Evolutionary conservation across 2,888 invertebrate species (phyloP), one percentile per base, ranked within the genome.

Genomic region (Drosophila bunnanda): DNA sequence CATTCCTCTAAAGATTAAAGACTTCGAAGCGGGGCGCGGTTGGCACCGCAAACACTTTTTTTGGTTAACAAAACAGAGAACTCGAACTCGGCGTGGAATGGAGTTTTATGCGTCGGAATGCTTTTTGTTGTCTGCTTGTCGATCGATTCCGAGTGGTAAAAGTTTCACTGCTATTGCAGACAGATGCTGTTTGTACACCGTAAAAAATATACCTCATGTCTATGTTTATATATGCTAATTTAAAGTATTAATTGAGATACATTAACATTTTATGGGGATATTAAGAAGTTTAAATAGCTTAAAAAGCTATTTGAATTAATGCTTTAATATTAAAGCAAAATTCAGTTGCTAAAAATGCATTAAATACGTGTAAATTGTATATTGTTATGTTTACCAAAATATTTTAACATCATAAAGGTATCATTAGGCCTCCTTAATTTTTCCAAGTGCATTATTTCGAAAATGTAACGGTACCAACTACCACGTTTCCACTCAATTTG

Each of bases 151-250:
- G 17, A 62, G 62, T 38, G 64, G 88, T 80, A 89, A 85, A 89
- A 85, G 85, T 85, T 85, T 87, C 89, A 82, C 85, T 83, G 73
- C 28, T 41, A 79, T 68, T 70, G 76, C 84, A 73, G 76, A 75
- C 71, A 72, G 78, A 74, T 82, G 88, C 65, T 79, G 75, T 60
- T 6, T 22, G 15, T 36, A n/a, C 52, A 32, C 50, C 4, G 50
- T 20, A 15, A 20, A 32, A 20, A 20, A 46, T 10, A 13, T 8
- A 4, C 2, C 0, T 0, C 7, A 55, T 12, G 38, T 30, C 28
- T 22, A n/a, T 12, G 30, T 30, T 3, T 15, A 36, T 12, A n/a
- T 8, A 46, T 46, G 54, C 15, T 34, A 10, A 34, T 48, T 43
- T 20, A 6, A 15, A 12, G 3, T 4, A 4, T 28, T 28, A 36